Conservation (phyloP, 2,888 invertebrate genomes). For the Petrolisthes manimaculis region DNA sequence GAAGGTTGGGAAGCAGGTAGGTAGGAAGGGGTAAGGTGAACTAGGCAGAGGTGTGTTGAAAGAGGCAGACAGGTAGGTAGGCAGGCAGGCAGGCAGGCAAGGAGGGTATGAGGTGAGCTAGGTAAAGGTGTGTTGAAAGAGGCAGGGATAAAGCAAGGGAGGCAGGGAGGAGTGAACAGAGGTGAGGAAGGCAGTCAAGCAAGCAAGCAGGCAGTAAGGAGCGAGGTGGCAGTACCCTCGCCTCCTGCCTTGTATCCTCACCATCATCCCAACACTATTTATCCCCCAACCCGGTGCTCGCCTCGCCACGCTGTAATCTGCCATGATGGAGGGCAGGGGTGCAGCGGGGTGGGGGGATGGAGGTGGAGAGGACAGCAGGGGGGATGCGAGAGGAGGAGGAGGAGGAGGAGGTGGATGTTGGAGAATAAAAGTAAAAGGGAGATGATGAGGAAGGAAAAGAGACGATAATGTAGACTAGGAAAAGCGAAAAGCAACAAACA, state of each 20-base stretch:
- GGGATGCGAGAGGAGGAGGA: not conserved
- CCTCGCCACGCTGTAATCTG: conserved; percentile 17
- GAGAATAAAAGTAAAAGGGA: not conserved
- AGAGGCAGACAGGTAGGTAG: not conserved
- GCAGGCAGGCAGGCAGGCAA: not conserved
- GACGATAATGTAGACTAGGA: not conserved
- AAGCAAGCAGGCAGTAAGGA: not conserved
- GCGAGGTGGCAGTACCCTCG: conserved; percentile 30
- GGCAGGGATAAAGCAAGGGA: not conserved
- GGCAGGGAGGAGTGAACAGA: not conserved
- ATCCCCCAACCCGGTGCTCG: conserved; percentile 32
- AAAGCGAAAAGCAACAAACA: not conserved
- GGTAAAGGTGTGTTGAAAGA: not conserved
- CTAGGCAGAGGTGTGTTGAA: not conserved
- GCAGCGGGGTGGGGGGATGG: not conserved
- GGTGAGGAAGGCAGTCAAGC: not conserved
- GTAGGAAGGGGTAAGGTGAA: not conserved
- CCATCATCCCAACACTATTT: conserved; percentile 26
- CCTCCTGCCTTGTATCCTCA: conserved; percentile 13
- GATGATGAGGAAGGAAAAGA: not conserved
- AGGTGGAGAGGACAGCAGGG: not conserved
- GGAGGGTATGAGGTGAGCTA: not conserved
- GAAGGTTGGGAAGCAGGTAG: not conserved
- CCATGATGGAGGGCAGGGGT: conserved; percentile 14
- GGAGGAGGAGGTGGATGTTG: not conserved